Conservation (phyloP, 2,888 invertebrate genomes). For the Craniophora ligustri region DNA sequence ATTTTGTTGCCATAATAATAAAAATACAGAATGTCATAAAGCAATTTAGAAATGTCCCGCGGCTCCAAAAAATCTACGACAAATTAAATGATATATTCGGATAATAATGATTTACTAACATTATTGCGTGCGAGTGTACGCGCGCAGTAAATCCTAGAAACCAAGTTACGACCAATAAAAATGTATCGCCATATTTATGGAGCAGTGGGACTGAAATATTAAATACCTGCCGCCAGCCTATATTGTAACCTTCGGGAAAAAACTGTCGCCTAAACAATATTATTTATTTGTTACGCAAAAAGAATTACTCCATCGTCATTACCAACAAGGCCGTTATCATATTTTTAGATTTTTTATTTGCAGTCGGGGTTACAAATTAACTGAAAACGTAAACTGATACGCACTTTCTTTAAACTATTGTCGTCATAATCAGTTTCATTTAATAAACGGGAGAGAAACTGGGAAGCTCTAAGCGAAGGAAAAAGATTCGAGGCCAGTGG, state of each 20-base stretch:
- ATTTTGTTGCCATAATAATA: background rate
- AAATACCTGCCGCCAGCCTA: slow-evolving; percentile 22
- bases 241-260: slow-evolving; percentile 2
- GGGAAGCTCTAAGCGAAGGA: too few species aligned
- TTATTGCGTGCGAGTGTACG: slow-evolving; percentile 41
- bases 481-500: background rate
- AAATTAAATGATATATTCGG: slow-evolving; percentile 29
- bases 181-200: slow-evolving; percentile 45
- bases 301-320: background rate
- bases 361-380: too few species aligned
- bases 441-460: too few species aligned
- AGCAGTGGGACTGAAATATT: slow-evolving; percentile 27
- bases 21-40: too few species aligned
- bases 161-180: slow-evolving; percentile 52
- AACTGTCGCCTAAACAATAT: slow-evolving; percentile 15
- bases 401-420: too few species aligned
- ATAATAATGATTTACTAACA: slow-evolving; percentile 41
- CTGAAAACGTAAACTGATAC: too few species aligned
- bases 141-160: slow-evolving; percentile 43
- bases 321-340: background rate
- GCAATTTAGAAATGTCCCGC: background rate
- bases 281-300: background rate
- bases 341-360: too few species aligned
- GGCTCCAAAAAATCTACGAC: slow-evolving; percentile 11
- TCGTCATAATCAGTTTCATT: too few species aligned